Percentiles rank a stretch among this genome's conserved stretches.
These are phyloP conservation scores for Acrocyrtus sp. DNA, from an alignment of 2,888 invertebrate species.

Conservation along the genomic window DNA sequence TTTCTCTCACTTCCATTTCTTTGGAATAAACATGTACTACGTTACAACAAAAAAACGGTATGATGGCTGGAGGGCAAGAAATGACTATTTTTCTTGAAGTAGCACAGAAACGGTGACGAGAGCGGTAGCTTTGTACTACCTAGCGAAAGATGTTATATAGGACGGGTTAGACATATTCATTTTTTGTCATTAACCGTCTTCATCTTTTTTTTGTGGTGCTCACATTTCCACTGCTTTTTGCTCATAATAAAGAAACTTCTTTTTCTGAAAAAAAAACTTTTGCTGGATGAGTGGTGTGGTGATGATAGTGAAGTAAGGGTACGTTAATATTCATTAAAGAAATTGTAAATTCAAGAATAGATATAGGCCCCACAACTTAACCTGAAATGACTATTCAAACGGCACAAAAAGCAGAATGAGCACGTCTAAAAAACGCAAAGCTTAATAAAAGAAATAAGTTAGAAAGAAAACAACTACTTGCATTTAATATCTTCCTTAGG, in stretches of 20 bases:
- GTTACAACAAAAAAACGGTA: conserved; percentile 13
- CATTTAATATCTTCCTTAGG: conserved; percentile 48
- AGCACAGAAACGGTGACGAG: too few relatives aligned
- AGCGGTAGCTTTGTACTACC: too few relatives aligned
- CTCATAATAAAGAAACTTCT: too few relatives aligned
- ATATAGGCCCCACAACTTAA: neutral
- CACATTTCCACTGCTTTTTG: too few relatives aligned
- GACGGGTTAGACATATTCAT: too few relatives aligned
- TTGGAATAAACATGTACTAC: conserved; percentile 23
- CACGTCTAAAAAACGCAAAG: conserved; percentile 13
- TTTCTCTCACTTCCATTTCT: conserved; percentile 8
- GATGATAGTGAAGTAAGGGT: neutral
- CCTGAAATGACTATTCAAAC: too few relatives aligned
- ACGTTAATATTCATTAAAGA: neutral
- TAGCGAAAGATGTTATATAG: too few relatives aligned
- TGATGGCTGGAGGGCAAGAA: conserved; percentile 41
- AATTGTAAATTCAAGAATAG: neutral
- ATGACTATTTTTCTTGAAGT: conserved; percentile 16
- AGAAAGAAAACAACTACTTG: conserved; percentile 30
- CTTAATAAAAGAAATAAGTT: conserved; percentile 9
- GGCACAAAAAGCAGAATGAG: conserved; percentile 21
- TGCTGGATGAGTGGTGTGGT: conserved; percentile 34
- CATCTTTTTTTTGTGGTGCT: too few relatives aligned
- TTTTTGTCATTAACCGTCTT: too few relatives aligned
- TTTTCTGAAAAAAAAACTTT: conserved; percentile 11